phyloP scores from a whole-genome alignment of 2,113 vertebrate genomes.

The Leptosomus discolor region DNA sequence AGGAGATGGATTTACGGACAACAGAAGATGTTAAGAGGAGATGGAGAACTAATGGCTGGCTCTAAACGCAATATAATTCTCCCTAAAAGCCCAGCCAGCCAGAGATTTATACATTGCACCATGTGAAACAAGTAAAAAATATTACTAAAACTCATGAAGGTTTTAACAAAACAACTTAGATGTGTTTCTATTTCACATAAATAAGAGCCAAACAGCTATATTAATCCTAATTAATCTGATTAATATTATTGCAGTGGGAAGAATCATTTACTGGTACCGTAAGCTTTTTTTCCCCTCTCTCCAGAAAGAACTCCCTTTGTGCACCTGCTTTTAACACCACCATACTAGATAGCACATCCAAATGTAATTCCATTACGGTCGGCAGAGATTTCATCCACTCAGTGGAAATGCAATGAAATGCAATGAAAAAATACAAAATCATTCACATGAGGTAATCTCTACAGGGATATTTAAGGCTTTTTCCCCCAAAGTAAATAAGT shows the following conservation, averaged over 20 bases:
- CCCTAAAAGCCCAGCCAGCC: not conserved
- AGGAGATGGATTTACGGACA: not conserved
- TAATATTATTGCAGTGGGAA: not conserved
- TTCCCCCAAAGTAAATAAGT: not conserved
- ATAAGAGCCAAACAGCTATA: not conserved
- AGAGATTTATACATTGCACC: not conserved
- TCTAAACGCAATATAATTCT: not conserved
- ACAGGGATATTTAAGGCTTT: not conserved
- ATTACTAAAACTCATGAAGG: not conserved
- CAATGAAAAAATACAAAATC: not conserved
- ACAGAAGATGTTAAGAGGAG: not conserved
- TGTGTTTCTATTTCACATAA: not conserved
- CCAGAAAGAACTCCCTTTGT: not conserved
- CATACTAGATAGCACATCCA: not conserved
- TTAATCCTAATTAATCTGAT: conserved; percentile 17
- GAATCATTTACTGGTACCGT: not conserved
- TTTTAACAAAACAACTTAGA: not conserved
- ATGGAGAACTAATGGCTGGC: not conserved
- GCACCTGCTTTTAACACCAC: conserved; percentile 11
- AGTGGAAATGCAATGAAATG: no score
- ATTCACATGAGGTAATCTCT: not conserved
- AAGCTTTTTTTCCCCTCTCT: not conserved
- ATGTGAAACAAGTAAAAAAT: not conserved
- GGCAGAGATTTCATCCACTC: not conserved
- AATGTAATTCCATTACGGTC: not conserved